Conservation (phyloP, 2,113 vertebrate genomes). For the Salvelinus sp. region DNA sequence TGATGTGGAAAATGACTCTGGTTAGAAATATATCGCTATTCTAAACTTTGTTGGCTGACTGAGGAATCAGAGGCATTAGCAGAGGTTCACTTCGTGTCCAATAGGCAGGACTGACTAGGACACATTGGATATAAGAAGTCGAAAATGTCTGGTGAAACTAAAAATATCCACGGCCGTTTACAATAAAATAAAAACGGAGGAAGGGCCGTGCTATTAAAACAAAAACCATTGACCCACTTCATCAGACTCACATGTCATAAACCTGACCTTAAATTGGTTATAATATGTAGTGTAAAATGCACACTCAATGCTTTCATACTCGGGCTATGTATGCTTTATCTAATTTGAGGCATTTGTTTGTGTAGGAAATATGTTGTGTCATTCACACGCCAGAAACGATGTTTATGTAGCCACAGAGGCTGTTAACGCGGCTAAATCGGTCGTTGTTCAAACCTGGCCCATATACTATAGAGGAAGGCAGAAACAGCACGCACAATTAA, state of each 20-base stretch:
- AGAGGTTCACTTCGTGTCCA: constrained; percentile 86
- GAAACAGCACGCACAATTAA: constrained; percentile 67
- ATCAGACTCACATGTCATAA: not conserved
- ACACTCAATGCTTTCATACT: not conserved
- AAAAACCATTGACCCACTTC: not conserved
- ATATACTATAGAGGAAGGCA: constrained; percentile 19
- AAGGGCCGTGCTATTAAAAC: not conserved
- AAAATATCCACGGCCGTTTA: constrained; percentile 2
- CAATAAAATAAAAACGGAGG: not conserved
- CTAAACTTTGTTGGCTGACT: constrained; percentile 93
- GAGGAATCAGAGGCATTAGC: constrained; percentile 89
- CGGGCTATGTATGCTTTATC: not conserved
- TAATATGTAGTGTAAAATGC: not conserved
- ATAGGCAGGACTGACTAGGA: constrained; percentile 72
- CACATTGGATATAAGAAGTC: constrained; percentile 71
- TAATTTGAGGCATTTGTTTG: no score
- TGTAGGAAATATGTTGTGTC: not conserved
- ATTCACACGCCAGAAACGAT: not conserved
- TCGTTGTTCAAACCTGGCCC: constrained; percentile 10
- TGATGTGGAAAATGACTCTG: constrained; percentile 94
- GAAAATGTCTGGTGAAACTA: constrained; percentile 17
- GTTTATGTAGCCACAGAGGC: not conserved
- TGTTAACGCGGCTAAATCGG: not conserved
- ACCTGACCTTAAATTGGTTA: not conserved
- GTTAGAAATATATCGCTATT: constrained; percentile 92